These are phyloP conservation scores for Argyra leucocephala DNA, from an alignment of 2,888 invertebrate species.

Conservation along the genomic window DNA sequence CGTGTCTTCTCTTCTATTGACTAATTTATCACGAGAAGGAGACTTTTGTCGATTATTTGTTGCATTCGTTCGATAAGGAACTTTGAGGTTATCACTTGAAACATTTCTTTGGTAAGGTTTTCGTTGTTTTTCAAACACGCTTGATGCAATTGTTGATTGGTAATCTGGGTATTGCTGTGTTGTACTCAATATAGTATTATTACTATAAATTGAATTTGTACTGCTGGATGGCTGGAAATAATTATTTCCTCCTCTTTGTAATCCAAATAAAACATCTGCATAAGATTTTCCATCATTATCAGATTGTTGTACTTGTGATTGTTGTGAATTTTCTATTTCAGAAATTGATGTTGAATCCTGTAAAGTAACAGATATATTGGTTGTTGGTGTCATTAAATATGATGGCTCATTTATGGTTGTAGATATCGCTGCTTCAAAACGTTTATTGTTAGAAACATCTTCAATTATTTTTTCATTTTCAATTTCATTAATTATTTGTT, in stretches of 20 bases:
- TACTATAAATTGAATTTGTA: not conserved
- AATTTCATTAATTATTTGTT: conserved; percentile 20
- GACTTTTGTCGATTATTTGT: conserved; percentile 30
- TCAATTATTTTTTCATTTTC: not conserved
- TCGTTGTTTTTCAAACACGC: conserved; percentile 29
- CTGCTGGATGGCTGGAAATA: conserved; percentile 51
- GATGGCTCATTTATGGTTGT: conserved; percentile 47
- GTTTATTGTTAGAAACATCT: not conserved
- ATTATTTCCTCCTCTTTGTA: conserved; percentile 23
- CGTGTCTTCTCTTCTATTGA: conserved; percentile 30
- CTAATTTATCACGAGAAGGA: conserved; percentile 32
- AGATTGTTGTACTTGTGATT: conserved; percentile 19
- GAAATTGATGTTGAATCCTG: conserved; percentile 10
- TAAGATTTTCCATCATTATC: conserved; percentile 32
- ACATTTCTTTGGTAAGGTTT: conserved; percentile 19
- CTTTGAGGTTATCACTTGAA: conserved; percentile 25
- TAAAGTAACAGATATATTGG: not conserved
- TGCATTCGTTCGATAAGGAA: conserved; percentile 27
- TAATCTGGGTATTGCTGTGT: conserved; percentile 26
- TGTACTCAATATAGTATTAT: conserved; percentile 5
- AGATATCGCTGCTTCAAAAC: conserved; percentile 28
- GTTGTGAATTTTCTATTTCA: not conserved
- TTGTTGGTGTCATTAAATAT: not conserved
- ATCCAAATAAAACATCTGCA: conserved; percentile 39
- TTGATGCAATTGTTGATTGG: conserved; percentile 25